Evolutionary conservation across 1,140 invertebrate species (phyloP), one percentile per base, ranked within the genome.

Genomic region (Littorina saxatilis): DNA sequence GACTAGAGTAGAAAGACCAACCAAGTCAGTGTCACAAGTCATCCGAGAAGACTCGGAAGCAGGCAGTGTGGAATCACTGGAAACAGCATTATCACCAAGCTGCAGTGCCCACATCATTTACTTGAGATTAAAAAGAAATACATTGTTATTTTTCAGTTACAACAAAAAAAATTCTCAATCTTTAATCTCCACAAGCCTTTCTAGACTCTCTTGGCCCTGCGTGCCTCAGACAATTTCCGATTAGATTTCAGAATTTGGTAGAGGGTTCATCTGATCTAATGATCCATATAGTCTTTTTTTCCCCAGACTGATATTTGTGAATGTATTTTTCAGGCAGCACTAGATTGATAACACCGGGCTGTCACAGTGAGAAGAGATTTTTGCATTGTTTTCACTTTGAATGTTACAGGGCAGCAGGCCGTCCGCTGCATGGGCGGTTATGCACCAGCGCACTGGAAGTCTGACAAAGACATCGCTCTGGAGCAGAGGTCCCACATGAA

Each of bases 401-500:
- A 5, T 47, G 29, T n/a, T 80, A 15, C 79, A 84, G 79, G 79
- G 20, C 55, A 61, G 37, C 79, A 81, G 50, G 55, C 58, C 15
- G 80, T 80, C 20, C 83, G 82, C 9, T 84, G 84, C 40, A 84
- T 86, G 83, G 35, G 66, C 32, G 77, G 82, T 73, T 82, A 80
- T 15, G 82, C 82, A 20, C 87, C 87, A 55, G 84, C 85, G 5
- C 82, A 88, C 78, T 87, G 80, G 76, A 87, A 87, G 40, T 61
- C 82, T 17, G 79, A 84, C 37, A 81, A 77, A 37, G 83, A 89
- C 66, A 73, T 89, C 27, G 86, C 83, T 77, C 63, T 81, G 43
- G 85, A 83, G 32, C 76, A 87, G 73, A 85, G 84, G 61, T 61
- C 75, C 43, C 81, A 82, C 40, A 86, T 90, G 85, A 83, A 90